phyloP scores from a whole-genome alignment of 2,888 invertebrate species.

The Bimastos eiseni region DNA sequence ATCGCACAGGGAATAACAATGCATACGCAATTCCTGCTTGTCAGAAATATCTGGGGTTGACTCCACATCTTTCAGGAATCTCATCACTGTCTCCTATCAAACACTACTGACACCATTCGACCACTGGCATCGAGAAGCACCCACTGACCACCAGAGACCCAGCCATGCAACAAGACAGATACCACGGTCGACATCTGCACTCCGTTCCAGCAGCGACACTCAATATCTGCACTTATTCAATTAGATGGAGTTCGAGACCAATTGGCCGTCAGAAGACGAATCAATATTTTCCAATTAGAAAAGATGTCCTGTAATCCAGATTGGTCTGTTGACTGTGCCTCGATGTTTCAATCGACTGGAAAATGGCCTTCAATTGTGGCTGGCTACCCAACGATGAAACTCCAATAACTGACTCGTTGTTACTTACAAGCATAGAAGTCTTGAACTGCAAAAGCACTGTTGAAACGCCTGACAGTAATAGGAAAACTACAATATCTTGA shows the following conservation, averaged over 20 bases:
- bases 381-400: neutral
- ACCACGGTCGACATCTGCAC: conserved; percentile 14
- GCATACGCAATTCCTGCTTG: neutral
- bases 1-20: neutral
- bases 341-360: conserved; percentile 5
- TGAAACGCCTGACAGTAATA: neutral
- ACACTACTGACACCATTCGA: neutral
- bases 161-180: neutral
- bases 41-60: neutral
- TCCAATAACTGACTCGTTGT: conserved; percentile 1
- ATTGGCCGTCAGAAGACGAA: neutral
- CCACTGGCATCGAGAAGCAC: neutral
- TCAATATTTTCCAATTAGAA: conserved; percentile 26
- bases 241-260: conserved; percentile 10
- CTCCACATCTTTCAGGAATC: neutral
- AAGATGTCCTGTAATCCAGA: neutral
- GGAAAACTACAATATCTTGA: neutral
- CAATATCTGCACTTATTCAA: neutral
- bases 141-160: neutral
- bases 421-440: neutral
- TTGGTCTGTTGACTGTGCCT: neutral
- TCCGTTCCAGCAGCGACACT: neutral
- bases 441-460: neutral
- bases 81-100: neutral
- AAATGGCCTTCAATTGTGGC: neutral